Evolutionary conservation across 2,113 vertebrate genomes (phyloP).

Genomic region (Anarhynchus alexandrinus): DNA sequence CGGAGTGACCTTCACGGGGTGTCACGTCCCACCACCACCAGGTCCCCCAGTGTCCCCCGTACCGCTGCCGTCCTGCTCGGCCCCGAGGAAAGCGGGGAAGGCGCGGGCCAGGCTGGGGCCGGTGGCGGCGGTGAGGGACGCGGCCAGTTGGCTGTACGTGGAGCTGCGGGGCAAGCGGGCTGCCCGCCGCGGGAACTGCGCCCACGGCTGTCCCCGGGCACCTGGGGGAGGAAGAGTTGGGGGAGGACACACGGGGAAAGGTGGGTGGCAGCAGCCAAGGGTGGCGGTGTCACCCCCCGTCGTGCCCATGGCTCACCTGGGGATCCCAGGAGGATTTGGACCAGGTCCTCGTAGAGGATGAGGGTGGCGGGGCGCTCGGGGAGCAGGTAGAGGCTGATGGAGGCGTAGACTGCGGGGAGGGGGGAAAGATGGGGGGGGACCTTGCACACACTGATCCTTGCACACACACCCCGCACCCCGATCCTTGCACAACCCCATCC

Average conservation of each 20-base stretch:
- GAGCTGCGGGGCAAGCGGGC: conserved; percentile 82
- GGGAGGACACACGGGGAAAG: not conserved
- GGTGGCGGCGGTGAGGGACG: conserved; percentile 86
- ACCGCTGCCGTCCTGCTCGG: conserved; percentile 88
- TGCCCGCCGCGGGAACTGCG: conserved; percentile 89
- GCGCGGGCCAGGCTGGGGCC: conserved; percentile 82
- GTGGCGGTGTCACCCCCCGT: not conserved
- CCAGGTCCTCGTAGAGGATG: conserved; percentile 92
- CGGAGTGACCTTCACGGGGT: not conserved
- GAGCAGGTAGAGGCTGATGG: conserved; percentile 91
- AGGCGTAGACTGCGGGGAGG: conserved; percentile 83
- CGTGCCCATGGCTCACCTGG: conserved; percentile 79
- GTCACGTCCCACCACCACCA: no score
- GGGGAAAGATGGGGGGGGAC: no score
- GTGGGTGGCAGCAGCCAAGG: not conserved
- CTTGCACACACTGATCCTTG: no score
- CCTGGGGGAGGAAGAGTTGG: conserved; percentile 64
- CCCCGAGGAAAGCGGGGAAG: conserved; percentile 92
- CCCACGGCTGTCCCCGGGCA: conserved; percentile 87
- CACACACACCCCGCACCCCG: no score
- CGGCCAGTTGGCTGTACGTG: conserved; percentile 88
- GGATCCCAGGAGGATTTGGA: conserved; percentile 91
- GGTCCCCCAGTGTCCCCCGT: not conserved
- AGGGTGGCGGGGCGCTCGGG: conserved; percentile 91
- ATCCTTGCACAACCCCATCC: no score